Base-by-base conservation (phyloP, 2,888 invertebrate genomes). In the Tachina fera region DNA sequence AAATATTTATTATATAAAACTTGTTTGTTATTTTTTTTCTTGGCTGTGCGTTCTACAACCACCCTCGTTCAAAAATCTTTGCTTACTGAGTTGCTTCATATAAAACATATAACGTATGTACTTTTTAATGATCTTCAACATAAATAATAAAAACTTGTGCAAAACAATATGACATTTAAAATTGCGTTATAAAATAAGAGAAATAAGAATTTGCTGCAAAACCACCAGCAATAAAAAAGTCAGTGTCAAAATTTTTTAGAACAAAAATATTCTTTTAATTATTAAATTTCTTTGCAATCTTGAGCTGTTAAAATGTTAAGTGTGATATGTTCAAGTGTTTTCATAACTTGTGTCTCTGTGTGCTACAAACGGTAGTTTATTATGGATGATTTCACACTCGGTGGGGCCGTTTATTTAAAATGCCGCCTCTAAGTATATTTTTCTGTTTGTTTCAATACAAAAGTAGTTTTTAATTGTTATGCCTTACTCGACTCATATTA, bases 331-430 rank as follows among this genome's bases (percentile, higher is more conserved):
- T 80, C 61, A 84, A 84, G 80, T 84, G 76, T 56, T 70, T 58
- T 53, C 14, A n/a, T 9, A n/a, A n/a, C 16, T 41, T 49, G 58
- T 61, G 53, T 9, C 19, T 53, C 19, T 53, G 53, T 76, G 39
- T 70, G 72, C 41, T 0, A 19, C 22, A 82, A 56, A 51, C 9
- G 56, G 47, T 39, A 51, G 16, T 71, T 70, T 71, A 71, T 79
- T 82, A 43, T 79, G 86, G 60, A 75, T 86, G 78, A 82, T 86
- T 86, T 79, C 82, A 79, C 86, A 86, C 83, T 79, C 65, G 86
- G 83, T 86, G 83, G 83, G 86, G 75, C 83, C 75, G 75, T 83
- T 79, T 83, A 83, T 72, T 47, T 60, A 31, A 67, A 58, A 75
- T 76, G 43, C 63, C 86, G 82, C 86, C 83, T 83, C 76, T 68